phyloP scores from a whole-genome alignment of 2,888 invertebrate genomes.

The Idaea dimidiata region DNA sequence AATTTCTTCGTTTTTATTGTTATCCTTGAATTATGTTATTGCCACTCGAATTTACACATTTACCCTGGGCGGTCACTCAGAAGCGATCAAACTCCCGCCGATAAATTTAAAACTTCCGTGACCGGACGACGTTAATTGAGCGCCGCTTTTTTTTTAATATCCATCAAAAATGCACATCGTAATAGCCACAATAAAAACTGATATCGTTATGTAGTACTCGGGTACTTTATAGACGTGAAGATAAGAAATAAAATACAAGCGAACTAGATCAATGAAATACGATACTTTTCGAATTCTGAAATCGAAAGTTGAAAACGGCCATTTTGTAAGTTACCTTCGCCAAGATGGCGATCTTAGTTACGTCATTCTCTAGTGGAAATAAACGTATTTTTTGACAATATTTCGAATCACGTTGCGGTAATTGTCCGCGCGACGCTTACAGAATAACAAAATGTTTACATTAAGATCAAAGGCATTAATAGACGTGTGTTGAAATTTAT shows the following conservation, averaged over 20 bases:
- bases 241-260: conserved; percentile 43
- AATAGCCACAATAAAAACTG: conserved; percentile 65
- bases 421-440: conserved; percentile 63
- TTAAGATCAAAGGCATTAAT: conserved; percentile 77
- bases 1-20: conserved; percentile 73
- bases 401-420: conserved; percentile 70
- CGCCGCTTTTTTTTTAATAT: conserved; percentile 61
- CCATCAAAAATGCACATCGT: conserved; percentile 76
- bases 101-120: conserved; percentile 72
- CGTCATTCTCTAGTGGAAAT: conserved; percentile 44
- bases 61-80: conserved; percentile 41
- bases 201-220: conserved; percentile 46
- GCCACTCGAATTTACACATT: conserved; percentile 55
- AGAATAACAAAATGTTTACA: conserved; percentile 70
- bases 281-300: conserved; percentile 23
- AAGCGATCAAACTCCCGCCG: conserved; percentile 56
- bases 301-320: conserved; percentile 35
- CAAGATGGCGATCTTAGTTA: conserved; percentile 44
- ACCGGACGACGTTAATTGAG: conserved; percentile 72
- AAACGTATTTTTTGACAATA: conserved; percentile 64
- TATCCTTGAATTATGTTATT: conserved; percentile 61
- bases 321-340: conserved; percentile 45
- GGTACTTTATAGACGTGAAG: conserved; percentile 44
- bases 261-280: conserved; percentile 52
- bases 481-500: conserved; percentile 77